Evolutionary conservation across 2,888 invertebrate genomes (phyloP).

Genomic region (Yponomeuta plumbellus): DNA sequence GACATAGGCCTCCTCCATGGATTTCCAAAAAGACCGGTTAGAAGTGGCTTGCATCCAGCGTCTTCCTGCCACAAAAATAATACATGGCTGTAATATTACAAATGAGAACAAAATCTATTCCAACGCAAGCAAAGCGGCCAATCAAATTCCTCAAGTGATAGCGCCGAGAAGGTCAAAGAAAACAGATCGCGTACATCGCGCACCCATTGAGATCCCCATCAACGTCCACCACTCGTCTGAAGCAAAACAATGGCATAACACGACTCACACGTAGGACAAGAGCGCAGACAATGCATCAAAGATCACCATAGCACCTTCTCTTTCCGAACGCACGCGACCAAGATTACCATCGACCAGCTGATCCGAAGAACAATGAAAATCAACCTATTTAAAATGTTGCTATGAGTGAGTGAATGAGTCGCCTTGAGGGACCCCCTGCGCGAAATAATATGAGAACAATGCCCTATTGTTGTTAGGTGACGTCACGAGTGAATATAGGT

Average conservation of each 20-base stretch:
- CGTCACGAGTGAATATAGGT: constrained; percentile 74
- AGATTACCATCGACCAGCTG: constrained; percentile 70
- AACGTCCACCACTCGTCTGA: constrained; percentile 18
- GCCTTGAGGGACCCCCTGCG: constrained; percentile 69
- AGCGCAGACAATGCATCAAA: constrained; percentile 27
- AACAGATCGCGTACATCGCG: constrained; percentile 39
- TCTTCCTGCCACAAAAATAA: too few species aligned
- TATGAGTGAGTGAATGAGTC: constrained; percentile 68
- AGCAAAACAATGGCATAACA: constrained; percentile 40
- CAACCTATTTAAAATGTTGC: constrained; percentile 54
- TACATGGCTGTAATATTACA: too few species aligned
- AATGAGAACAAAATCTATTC: too few species aligned
- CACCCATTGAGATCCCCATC: not conserved
- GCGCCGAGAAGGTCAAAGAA: not conserved
- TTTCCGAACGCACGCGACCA: constrained; percentile 45
- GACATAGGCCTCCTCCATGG: too few species aligned
- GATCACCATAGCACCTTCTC: constrained; percentile 57
- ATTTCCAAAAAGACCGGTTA: too few species aligned
- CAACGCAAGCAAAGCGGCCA: too few species aligned
- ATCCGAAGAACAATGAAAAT: constrained; percentile 64
- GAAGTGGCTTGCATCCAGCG: too few species aligned
- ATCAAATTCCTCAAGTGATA: not conserved
- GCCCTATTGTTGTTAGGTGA: constrained; percentile 68
- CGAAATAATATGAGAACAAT: constrained; percentile 72
- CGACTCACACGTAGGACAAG: not conserved